Conservation (phyloP, 2,113 vertebrate genomes). For the Scortum barcoo region DNA sequence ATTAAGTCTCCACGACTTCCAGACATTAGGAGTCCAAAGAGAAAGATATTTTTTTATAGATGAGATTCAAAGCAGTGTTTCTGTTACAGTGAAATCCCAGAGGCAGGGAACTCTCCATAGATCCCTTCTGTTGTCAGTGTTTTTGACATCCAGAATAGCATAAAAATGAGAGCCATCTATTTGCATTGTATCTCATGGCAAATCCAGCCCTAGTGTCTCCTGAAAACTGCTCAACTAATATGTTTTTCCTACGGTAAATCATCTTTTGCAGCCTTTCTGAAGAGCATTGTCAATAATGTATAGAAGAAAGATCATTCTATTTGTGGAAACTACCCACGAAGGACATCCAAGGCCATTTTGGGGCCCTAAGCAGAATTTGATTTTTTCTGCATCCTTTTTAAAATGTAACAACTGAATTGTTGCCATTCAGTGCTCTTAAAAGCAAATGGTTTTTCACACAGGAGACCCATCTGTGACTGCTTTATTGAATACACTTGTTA, state of each 20-base stretch:
- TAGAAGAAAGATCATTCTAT: conserved; percentile 12
- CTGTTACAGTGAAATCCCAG: conserved; percentile 19
- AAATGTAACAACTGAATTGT: background rate
- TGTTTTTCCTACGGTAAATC: conserved; percentile 7
- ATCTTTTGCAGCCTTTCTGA: conserved; percentile 2
- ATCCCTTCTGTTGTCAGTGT: conserved; percentile 32
- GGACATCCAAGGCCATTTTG: background rate
- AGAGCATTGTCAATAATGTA: conserved; percentile 16
- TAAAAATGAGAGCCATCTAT: conserved; percentile 20
- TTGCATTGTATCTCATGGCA: conserved; percentile 10
- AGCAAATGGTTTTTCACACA: background rate
- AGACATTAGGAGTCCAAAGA: conserved; percentile 24
- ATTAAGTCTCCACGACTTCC: conserved; percentile 33
- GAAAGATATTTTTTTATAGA: conserved; percentile 7
- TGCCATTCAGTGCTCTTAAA: background rate
- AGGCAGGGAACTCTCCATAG: conserved; percentile 1
- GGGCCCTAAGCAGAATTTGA: background rate
- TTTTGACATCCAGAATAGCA: conserved; percentile 23
- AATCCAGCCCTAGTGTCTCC: background rate
- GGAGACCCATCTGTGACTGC: background rate
- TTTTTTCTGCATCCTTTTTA: background rate
- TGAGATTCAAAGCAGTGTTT: conserved; percentile 28
- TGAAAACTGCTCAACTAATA: background rate
- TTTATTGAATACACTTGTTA: too few species aligned
- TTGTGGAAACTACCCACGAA: conserved; percentile 4